A percentile compares a stretch with the other conserved stretches of the same genome.
Conservation (phyloP, 2,888 invertebrate genomes). For the Pristionchus maxplancki region DNA sequence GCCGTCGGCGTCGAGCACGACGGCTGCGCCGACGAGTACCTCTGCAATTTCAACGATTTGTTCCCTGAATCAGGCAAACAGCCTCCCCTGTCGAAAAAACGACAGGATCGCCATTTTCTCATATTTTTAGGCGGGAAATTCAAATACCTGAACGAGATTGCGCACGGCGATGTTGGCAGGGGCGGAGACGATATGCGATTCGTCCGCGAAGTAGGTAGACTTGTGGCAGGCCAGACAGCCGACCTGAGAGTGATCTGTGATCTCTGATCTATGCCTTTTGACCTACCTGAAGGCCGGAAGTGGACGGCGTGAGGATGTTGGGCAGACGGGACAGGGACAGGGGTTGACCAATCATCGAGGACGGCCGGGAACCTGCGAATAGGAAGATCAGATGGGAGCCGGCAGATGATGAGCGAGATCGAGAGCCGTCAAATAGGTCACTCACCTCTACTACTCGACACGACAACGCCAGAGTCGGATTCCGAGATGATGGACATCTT, state of each 20-base stretch:
- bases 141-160: slow-evolving; percentile 58
- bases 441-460: slow-evolving; percentile 81
- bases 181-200: slow-evolving; percentile 82
- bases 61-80: not conserved
- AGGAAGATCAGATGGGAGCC: slow-evolving; percentile 76
- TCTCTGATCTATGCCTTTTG: not conserved
- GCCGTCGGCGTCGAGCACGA: slow-evolving; percentile 48
- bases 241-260: slow-evolving; percentile 55
- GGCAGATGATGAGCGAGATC: too few species aligned
- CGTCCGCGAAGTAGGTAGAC: slow-evolving; percentile 90
- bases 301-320: slow-evolving; percentile 70
- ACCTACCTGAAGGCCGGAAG: slow-evolving; percentile 67
- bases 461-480: slow-evolving; percentile 95
- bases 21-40: slow-evolving; percentile 29
- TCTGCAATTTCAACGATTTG: not conserved
- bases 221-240: slow-evolving; percentile 85
- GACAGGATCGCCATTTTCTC: not conserved
- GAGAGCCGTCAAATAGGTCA: not conserved
- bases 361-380: slow-evolving; percentile 62
- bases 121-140: not conserved
- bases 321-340: slow-evolving; percentile 62
- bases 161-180: slow-evolving; percentile 71
- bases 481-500: slow-evolving; percentile 95
- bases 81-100: not conserved
- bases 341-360: slow-evolving; percentile 67